These are phyloP conservation scores for Hucho hucho DNA, from an alignment of 2,113 vertebrate species.

Conservation along the genomic window DNA sequence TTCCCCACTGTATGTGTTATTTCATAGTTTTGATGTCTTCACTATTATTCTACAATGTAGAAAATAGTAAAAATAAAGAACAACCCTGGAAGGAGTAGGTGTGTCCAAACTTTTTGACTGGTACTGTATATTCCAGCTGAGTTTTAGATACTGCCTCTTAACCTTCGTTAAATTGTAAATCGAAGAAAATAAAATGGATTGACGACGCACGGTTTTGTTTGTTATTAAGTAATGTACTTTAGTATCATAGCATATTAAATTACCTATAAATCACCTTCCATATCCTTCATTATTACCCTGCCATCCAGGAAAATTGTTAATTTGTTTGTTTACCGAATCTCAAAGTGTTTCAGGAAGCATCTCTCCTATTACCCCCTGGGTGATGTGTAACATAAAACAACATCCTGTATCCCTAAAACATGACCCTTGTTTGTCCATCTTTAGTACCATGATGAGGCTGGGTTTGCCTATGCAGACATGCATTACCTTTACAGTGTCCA, in stretches of 20 bases:
- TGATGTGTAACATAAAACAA: slow-evolving; percentile 19
- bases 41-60: too few species aligned
- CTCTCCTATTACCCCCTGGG: slow-evolving; percentile 23
- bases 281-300: not conserved
- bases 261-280: not conserved
- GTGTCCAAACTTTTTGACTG: too few species aligned
- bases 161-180: not conserved
- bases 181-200: slow-evolving; percentile 3
- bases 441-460: slow-evolving; percentile 27
- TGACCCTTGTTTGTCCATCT: slow-evolving; percentile 23
- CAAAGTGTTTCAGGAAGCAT: slow-evolving; percentile 24
- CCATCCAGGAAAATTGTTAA: slow-evolving; percentile 34
- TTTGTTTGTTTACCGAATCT: slow-evolving; percentile 39
- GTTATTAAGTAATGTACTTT: slow-evolving; percentile 14
- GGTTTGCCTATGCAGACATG: slow-evolving; percentile 32
- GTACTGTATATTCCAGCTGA: too few species aligned
- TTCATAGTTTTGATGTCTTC: too few species aligned
- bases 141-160: not conserved
- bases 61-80: too few species aligned
- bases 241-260: not conserved
- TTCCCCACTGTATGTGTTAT: too few species aligned
- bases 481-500: slow-evolving; percentile 35
- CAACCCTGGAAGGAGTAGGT: too few species aligned
- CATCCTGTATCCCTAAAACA: slow-evolving; percentile 38
- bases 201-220: slow-evolving; percentile 22